Evolutionary conservation across 2,888 invertebrate species (phyloP).

Genomic region (Aspidiotus rigidus): DNA sequence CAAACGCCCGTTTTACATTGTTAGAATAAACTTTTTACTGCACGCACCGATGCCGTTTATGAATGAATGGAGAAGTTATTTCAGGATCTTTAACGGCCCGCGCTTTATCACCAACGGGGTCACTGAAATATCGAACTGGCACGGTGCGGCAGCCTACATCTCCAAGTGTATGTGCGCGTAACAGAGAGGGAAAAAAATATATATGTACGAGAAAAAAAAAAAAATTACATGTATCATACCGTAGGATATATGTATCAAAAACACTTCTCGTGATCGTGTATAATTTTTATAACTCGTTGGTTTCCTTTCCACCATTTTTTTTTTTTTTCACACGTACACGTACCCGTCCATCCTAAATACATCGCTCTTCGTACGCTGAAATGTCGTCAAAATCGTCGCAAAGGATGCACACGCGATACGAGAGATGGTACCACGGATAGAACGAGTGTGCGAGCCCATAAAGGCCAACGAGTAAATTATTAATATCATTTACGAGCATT

Average conservation of each 20-base stretch:
- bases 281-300: constrained; percentile 3
- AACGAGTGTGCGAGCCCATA: too few relatives aligned
- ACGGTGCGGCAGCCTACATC: constrained; percentile 23
- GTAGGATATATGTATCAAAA: too few relatives aligned
- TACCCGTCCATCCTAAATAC: not conserved
- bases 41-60: constrained; percentile 29
- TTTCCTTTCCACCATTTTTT: not conserved
- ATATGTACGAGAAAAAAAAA: not conserved
- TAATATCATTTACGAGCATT: too few relatives aligned
- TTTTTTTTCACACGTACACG: too few relatives aligned
- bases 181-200: not conserved
- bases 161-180: not conserved
- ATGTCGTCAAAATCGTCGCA: not conserved
- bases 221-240: not conserved
- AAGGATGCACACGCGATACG: not conserved
- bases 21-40: constrained; percentile 26
- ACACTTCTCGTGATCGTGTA: not conserved
- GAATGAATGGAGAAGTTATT: constrained; percentile 32
- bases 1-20: constrained; percentile 32
- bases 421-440: not conserved
- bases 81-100: constrained; percentile 28
- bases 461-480: too few relatives aligned
- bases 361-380: not conserved
- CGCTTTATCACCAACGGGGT: constrained; percentile 27
- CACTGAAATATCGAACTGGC: constrained; percentile 32